Evolutionary conservation across 2,888 invertebrate genomes (phyloP), one percentile per base, ranked within the genome.

Genomic region (Chelonus formosanus): DNA sequence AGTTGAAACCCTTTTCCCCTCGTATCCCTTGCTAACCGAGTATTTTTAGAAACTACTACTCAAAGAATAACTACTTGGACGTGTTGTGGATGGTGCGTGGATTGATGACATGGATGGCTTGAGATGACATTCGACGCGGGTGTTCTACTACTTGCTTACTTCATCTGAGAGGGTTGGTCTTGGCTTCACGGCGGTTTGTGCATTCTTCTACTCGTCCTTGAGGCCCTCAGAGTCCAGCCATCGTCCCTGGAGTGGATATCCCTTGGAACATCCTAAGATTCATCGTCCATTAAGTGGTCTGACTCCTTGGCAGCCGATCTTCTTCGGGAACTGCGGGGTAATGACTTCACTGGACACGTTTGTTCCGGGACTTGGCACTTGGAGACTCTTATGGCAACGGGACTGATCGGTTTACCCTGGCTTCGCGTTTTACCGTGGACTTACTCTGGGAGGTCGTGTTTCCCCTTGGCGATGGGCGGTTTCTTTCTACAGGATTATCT

Each of bases 41-140:
- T 76, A 72, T 75, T 77, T 60, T 74, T 60, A 60, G 60, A 76
- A 74, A 59, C 20, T 20, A 70, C 66, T 63, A 57, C 55, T 36
- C 54, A 55, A 64, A 63, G 34, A 56, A 44, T 58, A 52, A 63
- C 57, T 40, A 43, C 4, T 64, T 53, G 32, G 44, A 62, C 61
- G 54, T 58, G 50, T 56, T 47, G 59, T 31, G 50, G 63, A 45
- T 54, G 55, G 50, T 52, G 62, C 47, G 20, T 55, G 56, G 32
- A 44, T 40, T 59, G 47, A 40, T 63, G 48, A 44, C 47, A 32
- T 34, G 47, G 3, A 45, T 35, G 32, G 35, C 10, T n/a, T 40
- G 52, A n/a, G 53, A 3, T 35, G 53, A 20, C 20, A 20, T 56
- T 58, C 65, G 48, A 62, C 62, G 62, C 57, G 68, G 67, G 65